phyloP scores from a whole-genome alignment of 2,797 vertebrate species.

The Prunella strophiata region DNA sequence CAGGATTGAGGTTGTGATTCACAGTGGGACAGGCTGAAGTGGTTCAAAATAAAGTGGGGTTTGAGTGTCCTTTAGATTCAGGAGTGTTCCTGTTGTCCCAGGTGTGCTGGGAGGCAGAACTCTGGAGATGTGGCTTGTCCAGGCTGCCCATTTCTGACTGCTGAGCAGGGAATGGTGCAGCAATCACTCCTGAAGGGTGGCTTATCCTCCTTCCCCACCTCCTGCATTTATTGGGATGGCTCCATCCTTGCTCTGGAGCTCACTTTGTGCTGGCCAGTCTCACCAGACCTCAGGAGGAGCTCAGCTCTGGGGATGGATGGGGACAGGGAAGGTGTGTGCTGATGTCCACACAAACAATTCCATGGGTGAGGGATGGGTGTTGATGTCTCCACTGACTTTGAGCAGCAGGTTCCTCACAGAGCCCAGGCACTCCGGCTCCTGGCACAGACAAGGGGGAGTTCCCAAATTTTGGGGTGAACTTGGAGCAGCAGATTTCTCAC shows the following conservation, averaged over 20 bases:
- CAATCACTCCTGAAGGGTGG: neutral
- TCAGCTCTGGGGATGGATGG: neutral
- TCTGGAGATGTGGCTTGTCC: neutral
- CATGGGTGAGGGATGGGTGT: neutral
- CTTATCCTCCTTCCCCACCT: neutral
- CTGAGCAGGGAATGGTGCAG: neutral
- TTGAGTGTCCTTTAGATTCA: neutral
- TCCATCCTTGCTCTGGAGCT: neutral
- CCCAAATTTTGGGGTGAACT: neutral
- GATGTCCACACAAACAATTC: neutral
- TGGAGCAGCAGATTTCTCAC: neutral
- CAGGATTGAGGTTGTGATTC: neutral
- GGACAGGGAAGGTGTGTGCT: neutral
- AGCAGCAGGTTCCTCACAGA: neutral
- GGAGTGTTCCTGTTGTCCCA: neutral
- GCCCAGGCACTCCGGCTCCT: neutral
- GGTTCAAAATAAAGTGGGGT: neutral
- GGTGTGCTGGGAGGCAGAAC: neutral
- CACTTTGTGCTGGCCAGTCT: neutral
- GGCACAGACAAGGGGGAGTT: neutral
- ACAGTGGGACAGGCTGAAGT: neutral
- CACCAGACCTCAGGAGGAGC: neutral
- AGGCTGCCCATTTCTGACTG: neutral
- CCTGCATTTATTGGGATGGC: neutral
- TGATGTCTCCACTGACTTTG: fast-evolving